Evolutionary conservation across 2,797 vertebrate genomes (phyloP), one percentile per base, ranked within the genome.

Genomic region (Pristis pectinata): DNA sequence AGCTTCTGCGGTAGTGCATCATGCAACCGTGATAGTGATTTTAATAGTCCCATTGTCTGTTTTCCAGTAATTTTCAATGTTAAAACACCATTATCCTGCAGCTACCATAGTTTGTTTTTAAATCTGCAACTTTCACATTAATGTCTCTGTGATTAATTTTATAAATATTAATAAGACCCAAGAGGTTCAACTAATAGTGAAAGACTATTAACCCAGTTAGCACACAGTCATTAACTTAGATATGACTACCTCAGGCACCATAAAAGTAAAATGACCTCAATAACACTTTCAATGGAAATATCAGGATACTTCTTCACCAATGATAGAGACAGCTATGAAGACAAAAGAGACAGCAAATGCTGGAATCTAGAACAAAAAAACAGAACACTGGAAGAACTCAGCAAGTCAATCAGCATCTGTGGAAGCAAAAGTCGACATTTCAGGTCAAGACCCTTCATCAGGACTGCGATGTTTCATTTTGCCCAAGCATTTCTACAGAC

Each of bases 111-210:
- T 53, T 94, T 94, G 59, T 67, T 91, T 89, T 91, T 41, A 67
- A 91, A 94, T 76, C 24, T 94, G 22, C 49, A 93, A 53, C 67
- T 74, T 94, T 76, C 70, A 74, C 70, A 76, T 74, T 24, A 49
- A 94, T 76, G 70, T 76, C 70, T 74, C 24, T 94, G 92, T 74
- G 92, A 94, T 94, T 94, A 94, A 94, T 94, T 94, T 94, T 94
- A 76, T 94, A 94, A 94, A 94, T 94, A 74, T 94, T 94, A 94
- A 76, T 94, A 74, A 49, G 70, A 24, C 92, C 67, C 70, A 94
- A 74, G 92, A 94, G 92, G 70, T 53, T 34, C 92, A 94, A 74
- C 70, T 41, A 72, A 94, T 74, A 94, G 92, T 19, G 70, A 74
- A 94, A 94, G 44, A 49, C 92, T 76, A 94, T 94, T 94, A 94